Conservation (phyloP, 2,888 invertebrate genomes). For the Apomyelois bistriatella region DNA sequence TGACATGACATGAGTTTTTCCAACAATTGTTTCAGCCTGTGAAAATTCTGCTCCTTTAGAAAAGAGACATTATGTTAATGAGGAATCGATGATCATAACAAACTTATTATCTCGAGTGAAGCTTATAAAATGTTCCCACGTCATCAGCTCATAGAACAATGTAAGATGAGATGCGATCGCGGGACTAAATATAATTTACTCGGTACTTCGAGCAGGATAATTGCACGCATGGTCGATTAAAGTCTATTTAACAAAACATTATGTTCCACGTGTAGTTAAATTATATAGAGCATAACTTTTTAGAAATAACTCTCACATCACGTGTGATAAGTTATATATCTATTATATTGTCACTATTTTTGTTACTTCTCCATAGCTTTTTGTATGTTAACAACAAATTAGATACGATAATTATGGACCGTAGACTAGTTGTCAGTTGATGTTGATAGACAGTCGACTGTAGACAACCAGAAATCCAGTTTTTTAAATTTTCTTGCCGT, state of each 20-base stretch:
- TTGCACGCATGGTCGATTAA: conserved; percentile 39
- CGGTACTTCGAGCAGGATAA: conserved; percentile 26
- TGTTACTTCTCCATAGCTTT: too few relatives aligned
- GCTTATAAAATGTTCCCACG: conserved; percentile 34
- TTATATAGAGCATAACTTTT: conserved; percentile 12
- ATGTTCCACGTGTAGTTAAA: conserved; percentile 29
- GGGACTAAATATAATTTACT: conserved; percentile 35
- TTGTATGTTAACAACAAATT: too few relatives aligned
- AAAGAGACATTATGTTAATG: neutral
- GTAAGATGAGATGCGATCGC: conserved; percentile 25
- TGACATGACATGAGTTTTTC: conserved; percentile 19
- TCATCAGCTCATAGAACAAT: conserved; percentile 32
- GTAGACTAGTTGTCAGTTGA: too few relatives aligned
- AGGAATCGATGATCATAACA: conserved; percentile 12
- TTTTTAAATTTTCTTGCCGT: too few relatives aligned
- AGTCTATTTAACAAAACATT: conserved; percentile 28
- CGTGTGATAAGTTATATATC: too few relatives aligned
- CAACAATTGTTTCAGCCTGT: conserved; percentile 5
- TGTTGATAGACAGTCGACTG: too few relatives aligned
- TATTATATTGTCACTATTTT: neutral
- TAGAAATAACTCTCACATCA: neutral
- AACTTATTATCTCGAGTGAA: conserved; percentile 12
- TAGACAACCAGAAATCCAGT: too few relatives aligned
- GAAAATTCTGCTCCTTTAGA: neutral
- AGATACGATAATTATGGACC: too few relatives aligned